These are phyloP conservation scores for Knipowitschia caucasica DNA, from an alignment of 2,797 vertebrate species.

Conservation along the genomic window DNA sequence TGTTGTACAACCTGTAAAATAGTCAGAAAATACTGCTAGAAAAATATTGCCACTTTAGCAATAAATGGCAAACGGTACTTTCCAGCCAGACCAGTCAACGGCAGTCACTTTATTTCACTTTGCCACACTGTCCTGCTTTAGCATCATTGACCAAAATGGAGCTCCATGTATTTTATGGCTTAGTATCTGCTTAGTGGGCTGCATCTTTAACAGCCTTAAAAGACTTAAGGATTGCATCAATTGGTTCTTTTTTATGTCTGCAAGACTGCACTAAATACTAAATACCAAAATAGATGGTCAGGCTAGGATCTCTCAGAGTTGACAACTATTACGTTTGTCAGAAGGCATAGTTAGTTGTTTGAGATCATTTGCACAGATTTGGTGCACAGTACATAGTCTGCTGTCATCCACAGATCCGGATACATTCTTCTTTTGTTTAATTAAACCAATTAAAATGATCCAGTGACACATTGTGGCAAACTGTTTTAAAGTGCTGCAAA, in stretches of 20 bases:
- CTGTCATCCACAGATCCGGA: conserved; percentile 42
- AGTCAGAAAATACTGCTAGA: conserved; percentile 13
- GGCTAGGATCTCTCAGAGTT: conserved; percentile 23
- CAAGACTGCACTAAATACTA: neutral
- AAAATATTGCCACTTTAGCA: conserved; percentile 30
- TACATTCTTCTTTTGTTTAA: conserved; percentile 40
- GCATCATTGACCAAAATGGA: neutral
- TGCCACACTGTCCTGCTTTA: neutral
- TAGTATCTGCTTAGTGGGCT: neutral
- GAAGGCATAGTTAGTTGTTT: conserved; percentile 16
- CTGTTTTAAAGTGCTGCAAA: conserved; percentile 71
- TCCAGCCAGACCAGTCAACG: neutral
- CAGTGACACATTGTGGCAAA: conserved; percentile 59
- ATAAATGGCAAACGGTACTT: conserved; percentile 23
- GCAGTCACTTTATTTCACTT: neutral
- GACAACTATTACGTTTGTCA: conserved; percentile 17
- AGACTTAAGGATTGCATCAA: neutral
- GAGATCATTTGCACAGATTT: conserved; percentile 32
- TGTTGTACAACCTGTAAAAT: conserved; percentile 25
- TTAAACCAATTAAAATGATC: conserved; percentile 40
- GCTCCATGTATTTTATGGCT: neutral
- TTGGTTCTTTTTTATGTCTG: too few relatives aligned
- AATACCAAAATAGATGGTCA: neutral
- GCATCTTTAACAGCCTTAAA: neutral
- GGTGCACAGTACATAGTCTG: conserved; percentile 33